A percentile compares a stretch with the other conserved stretches of the same genome.
phyloP scores from a whole-genome alignment of 2,797 vertebrate genomes.

The Macrochelys suwanniensis region DNA sequence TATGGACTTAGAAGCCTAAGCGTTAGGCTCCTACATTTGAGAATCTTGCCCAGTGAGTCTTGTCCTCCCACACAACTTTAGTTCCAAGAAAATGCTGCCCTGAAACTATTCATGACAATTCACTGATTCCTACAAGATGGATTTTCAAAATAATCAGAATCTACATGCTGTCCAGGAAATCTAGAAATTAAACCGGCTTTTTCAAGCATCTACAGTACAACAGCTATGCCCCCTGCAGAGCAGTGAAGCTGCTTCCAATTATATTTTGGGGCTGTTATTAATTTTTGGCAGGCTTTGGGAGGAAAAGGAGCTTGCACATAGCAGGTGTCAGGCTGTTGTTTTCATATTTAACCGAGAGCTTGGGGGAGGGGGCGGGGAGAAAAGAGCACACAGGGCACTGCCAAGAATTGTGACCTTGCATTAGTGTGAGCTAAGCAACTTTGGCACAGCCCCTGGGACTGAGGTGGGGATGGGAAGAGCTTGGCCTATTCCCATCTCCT shows the following conservation, averaged over 20 bases:
- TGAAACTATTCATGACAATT: slow-evolving; percentile 51
- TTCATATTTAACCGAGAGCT: slow-evolving; percentile 44
- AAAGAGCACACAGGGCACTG: neutral
- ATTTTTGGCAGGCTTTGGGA: slow-evolving; percentile 67
- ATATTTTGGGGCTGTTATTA: slow-evolving; percentile 69
- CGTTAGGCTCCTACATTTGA: neutral
- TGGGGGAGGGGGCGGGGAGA: slow-evolving; percentile 50
- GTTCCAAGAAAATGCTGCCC: slow-evolving; percentile 37
- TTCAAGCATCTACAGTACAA: slow-evolving; percentile 61
- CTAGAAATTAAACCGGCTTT: slow-evolving; percentile 74
- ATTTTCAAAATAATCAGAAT: slow-evolving; percentile 49
- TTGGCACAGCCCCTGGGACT: neutral
- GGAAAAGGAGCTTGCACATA: slow-evolving; percentile 61
- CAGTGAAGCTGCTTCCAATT: slow-evolving; percentile 71
- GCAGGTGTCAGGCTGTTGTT: slow-evolving; percentile 74
- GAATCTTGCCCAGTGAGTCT: neutral
- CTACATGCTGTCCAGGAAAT: slow-evolving; percentile 32
- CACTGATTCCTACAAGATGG: neutral
- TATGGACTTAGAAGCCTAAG: fast-evolving
- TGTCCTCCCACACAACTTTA: neutral
- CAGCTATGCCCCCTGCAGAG: slow-evolving; percentile 64
- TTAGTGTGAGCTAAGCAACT: slow-evolving; percentile 12
- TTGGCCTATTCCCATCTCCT: neutral
- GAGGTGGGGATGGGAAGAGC: slow-evolving; percentile 24
- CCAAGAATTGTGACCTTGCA: slow-evolving; percentile 49